These are phyloP conservation scores for Cancer borealis DNA, from an alignment of 2,888 invertebrate genomes.

Conservation along the genomic window DNA sequence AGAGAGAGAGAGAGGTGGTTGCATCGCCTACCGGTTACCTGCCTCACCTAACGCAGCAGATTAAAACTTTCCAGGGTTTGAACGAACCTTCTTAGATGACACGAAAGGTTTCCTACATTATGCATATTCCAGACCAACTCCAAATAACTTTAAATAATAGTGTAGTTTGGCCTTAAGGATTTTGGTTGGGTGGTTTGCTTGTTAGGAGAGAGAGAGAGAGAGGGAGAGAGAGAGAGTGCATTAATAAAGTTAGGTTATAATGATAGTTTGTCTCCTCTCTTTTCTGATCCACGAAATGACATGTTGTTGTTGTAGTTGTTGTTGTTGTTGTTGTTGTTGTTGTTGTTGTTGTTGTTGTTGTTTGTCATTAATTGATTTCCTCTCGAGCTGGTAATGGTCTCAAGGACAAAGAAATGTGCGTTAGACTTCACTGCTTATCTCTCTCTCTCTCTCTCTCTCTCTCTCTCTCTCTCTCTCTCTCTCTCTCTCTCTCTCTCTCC, in stretches of 20 bases:
- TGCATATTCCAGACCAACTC: constrained; percentile 14
- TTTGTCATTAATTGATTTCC: not conserved
- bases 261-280: too few relatives aligned
- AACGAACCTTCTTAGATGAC: constrained; percentile 48
- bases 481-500: not conserved
- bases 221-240: not conserved
- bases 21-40: constrained; percentile 23
- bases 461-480: not conserved
- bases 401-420: not conserved
- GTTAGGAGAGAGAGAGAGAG: not conserved
- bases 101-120: constrained; percentile 55
- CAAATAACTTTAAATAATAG: not conserved
- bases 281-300: too few relatives aligned
- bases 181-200: not conserved
- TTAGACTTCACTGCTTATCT: not conserved
- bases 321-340: not conserved
- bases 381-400: not conserved
- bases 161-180: not conserved
- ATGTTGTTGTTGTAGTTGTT: too few relatives aligned
- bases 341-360: not conserved
- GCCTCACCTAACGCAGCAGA: constrained; percentile 55
- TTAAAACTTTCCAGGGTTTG: constrained; percentile 59
- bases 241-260: too few relatives aligned
- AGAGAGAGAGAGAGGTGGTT: not conserved
- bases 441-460: not conserved